Evolutionary conservation across 2,888 invertebrate species (phyloP).

Genomic region (Hirudinaria manillensis): DNA sequence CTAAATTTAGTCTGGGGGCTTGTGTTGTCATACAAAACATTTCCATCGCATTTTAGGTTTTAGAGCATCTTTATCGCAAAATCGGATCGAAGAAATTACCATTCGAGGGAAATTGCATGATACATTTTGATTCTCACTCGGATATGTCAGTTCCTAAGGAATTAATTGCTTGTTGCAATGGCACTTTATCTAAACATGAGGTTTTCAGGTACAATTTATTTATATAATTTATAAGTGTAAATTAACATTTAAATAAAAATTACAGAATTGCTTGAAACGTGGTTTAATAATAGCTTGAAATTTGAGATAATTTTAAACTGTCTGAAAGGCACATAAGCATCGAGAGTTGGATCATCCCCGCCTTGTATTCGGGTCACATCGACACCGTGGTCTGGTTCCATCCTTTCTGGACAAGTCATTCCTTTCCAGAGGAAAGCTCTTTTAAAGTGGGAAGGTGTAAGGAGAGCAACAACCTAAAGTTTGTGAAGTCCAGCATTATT

Average conservation of each 20-base stretch:
- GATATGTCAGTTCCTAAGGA: slow-evolving; percentile 77
- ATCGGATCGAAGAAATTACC: slow-evolving; percentile 68
- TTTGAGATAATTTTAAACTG: slow-evolving; percentile 1
- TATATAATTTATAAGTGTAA: no score
- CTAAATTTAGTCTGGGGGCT: no score
- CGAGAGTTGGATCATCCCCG: slow-evolving; percentile 88
- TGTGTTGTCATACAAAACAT: no score
- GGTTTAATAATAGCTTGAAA: neutral
- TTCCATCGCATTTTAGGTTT: slow-evolving; percentile 42
- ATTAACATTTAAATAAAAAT: slow-evolving; percentile 37
- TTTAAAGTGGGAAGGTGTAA: slow-evolving; percentile 67
- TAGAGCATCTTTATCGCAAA: slow-evolving; percentile 48
- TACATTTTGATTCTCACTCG: slow-evolving; percentile 88
- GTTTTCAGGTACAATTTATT: slow-evolving; percentile 44
- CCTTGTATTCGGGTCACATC: slow-evolving; percentile 77
- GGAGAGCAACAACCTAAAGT: slow-evolving; percentile 38
- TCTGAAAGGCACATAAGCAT: slow-evolving; percentile 65
- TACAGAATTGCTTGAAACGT: neutral
- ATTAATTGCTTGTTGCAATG: slow-evolving; percentile 64
- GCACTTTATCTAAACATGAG: slow-evolving; percentile 67
- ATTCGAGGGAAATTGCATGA: slow-evolving; percentile 66
- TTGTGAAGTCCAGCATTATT: slow-evolving; percentile 4
- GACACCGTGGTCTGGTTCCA: slow-evolving; percentile 75
- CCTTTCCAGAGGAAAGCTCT: slow-evolving; percentile 64
- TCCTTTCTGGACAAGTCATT: slow-evolving; percentile 82